phyloP scores from a whole-genome alignment of 2,888 invertebrate genomes.

The Pachliopta kotzebuea region DNA sequence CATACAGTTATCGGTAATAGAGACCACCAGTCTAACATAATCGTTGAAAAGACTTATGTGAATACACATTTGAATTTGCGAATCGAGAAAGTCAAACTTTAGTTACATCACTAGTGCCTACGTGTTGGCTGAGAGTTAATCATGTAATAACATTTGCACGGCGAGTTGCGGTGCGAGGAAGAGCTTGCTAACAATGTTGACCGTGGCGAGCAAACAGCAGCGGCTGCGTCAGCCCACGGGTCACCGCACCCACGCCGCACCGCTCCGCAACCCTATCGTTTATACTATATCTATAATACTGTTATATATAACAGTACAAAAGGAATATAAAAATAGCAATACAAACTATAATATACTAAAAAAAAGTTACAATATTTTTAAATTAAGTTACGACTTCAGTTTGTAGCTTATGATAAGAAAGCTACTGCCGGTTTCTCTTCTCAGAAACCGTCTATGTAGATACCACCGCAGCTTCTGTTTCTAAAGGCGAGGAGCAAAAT shows the following conservation, averaged over 20 bases:
- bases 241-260: constrained; percentile 50
- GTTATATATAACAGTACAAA: neutral
- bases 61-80: too few relatives aligned
- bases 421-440: too few relatives aligned
- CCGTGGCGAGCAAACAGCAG: constrained; percentile 67
- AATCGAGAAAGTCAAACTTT: too few relatives aligned
- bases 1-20: too few relatives aligned
- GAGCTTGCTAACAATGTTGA: constrained; percentile 74
- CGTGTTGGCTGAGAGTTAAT: constrained; percentile 63
- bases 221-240: constrained; percentile 67
- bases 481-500: too few relatives aligned
- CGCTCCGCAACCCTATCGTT: constrained; percentile 46
- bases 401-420: too few relatives aligned
- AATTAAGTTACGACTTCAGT: neutral
- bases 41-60: too few relatives aligned
- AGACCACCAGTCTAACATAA: too few relatives aligned
- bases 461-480: too few relatives aligned
- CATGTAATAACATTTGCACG: constrained; percentile 71
- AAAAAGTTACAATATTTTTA: too few relatives aligned
- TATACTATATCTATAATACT: constrained; percentile 30
- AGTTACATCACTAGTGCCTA: neutral
- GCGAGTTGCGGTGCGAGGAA: constrained; percentile 33
- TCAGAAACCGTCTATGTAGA: too few relatives aligned
- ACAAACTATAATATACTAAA: neutral
- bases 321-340: neutral